These are phyloP conservation scores for Rhineura floridana DNA, from an alignment of 2,113 vertebrate genomes.

Conservation along the genomic window DNA sequence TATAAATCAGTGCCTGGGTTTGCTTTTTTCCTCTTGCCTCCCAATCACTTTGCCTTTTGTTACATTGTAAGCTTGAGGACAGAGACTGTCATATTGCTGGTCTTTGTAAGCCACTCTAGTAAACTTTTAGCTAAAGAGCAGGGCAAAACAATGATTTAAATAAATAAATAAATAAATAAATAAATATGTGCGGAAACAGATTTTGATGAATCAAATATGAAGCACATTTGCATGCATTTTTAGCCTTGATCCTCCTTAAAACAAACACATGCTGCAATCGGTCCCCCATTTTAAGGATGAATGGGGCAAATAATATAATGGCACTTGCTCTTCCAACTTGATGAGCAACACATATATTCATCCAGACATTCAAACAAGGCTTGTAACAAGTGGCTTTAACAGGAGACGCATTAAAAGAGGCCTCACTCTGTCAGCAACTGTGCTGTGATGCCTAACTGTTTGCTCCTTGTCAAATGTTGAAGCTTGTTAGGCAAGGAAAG, in stretches of 20 bases:
- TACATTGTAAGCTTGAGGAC: no score
- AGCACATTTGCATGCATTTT: neutral
- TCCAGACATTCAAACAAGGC: neutral
- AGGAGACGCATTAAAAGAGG: neutral
- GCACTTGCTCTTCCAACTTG: neutral
- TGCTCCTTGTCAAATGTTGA: neutral
- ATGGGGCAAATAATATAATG: neutral
- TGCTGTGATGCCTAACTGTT: neutral
- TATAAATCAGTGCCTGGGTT: no score
- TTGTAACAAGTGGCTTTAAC: neutral
- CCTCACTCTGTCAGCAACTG: neutral
- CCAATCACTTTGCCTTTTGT: no score
- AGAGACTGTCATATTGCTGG: no score
- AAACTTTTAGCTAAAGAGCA: no score
- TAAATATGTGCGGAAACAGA: conserved; percentile 19
- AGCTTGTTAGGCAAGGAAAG: neutral
- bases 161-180: no score
- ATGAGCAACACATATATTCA: neutral
- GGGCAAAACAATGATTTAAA: no score
- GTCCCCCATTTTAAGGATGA: neutral
- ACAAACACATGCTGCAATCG: neutral
- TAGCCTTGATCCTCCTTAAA: neutral
- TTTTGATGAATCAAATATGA: neutral
- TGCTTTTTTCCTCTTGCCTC: no score
- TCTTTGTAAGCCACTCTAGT: no score